These are phyloP conservation scores for Sebastiscus albofasciatus DNA, from an alignment of 2,797 vertebrate genomes.

Conservation along the genomic window DNA sequence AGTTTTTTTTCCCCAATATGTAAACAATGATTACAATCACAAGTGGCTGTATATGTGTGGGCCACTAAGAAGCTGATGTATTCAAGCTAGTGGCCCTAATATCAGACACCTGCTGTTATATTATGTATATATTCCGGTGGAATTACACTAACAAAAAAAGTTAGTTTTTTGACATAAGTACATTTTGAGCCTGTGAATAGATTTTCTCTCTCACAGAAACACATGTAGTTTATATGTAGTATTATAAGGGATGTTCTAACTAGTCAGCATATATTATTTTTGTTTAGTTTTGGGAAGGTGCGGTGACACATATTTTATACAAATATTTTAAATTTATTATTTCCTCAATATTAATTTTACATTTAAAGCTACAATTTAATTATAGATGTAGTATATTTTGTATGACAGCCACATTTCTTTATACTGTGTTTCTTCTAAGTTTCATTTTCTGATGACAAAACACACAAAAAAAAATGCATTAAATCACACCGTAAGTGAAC, in stretches of 20 bases:
- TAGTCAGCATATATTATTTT: not conserved
- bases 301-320: not conserved
- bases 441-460: not conserved
- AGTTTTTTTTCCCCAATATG: not conserved
- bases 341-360: not conserved
- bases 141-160: not conserved
- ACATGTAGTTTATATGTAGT: not conserved
- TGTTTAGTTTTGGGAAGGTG: not conserved
- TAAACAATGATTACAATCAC: not conserved
- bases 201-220: not conserved
- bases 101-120: not conserved
- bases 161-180: rapidly evolving
- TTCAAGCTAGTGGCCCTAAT: not conserved
- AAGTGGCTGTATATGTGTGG: not conserved
- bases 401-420: not conserved
- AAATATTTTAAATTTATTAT: not conserved
- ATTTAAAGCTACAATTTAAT: not conserved
- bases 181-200: not conserved
- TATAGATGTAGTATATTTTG: not conserved
- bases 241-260: not conserved
- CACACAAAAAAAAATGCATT: not conserved
- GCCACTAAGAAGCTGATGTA: not conserved
- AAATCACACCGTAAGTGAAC: not conserved
- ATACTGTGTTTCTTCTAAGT: no score
- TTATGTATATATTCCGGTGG: not conserved